phyloP scores from a whole-genome alignment of 2,888 invertebrate species.

The Drosophila robusta region DNA sequence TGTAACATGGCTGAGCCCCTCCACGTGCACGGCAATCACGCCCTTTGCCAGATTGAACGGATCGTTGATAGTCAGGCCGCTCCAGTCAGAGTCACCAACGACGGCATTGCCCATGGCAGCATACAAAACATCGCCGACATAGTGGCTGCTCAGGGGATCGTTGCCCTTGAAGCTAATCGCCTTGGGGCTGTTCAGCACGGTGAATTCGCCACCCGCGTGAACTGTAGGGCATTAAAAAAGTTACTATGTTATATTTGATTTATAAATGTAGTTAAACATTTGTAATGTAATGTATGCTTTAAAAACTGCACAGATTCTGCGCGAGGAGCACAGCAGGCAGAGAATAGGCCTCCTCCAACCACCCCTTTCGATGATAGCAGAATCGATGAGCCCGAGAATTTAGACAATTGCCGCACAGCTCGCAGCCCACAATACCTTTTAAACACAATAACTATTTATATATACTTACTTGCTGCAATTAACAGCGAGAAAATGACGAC shows the following conservation, averaged over 20 bases:
- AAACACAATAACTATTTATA: not conserved
- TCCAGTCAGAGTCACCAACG: slow-evolving; percentile 90
- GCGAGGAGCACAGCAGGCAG: slow-evolving; percentile 36
- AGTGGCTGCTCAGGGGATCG: slow-evolving; percentile 87
- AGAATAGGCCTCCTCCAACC: slow-evolving; percentile 5
- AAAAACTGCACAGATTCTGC: slow-evolving; percentile 47
- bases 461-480: slow-evolving; percentile 83
- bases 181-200: slow-evolving; percentile 89
- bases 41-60: slow-evolving; percentile 91
- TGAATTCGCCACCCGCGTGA: slow-evolving; percentile 87
- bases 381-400: slow-evolving; percentile 41
- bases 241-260: not conserved
- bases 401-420: slow-evolving; percentile 4
- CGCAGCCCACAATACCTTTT: not conserved
- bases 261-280: not conserved
- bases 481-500: slow-evolving; percentile 80
- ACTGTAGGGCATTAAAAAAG: slow-evolving; percentile 54
- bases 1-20: slow-evolving; percentile 87
- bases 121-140: slow-evolving; percentile 89
- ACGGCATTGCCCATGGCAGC: slow-evolving; percentile 90
- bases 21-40: slow-evolving; percentile 89
- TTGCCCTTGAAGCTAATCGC: slow-evolving; percentile 89
- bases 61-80: slow-evolving; percentile 88
- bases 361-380: slow-evolving; percentile 9
- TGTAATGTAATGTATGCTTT: not conserved